Percentiles rank a stretch among this genome's conserved stretches.
These are phyloP conservation scores for Muscicapa adusta DNA, from an alignment of 2,113 vertebrate species.

Conservation along the genomic window DNA sequence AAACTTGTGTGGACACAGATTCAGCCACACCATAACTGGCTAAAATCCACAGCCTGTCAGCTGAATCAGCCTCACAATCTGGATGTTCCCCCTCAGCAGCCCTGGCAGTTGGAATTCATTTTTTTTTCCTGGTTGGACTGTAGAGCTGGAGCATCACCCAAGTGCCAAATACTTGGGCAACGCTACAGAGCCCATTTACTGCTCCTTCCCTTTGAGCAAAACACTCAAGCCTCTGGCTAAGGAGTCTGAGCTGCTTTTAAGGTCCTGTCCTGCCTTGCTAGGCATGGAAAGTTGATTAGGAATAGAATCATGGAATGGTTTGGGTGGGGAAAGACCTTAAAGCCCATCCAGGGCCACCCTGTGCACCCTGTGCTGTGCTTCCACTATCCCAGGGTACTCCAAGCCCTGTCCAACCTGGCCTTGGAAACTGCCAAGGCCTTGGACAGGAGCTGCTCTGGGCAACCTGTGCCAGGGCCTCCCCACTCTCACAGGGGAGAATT, in stretches of 20 bases:
- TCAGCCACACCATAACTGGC: not conserved
- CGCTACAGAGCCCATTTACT: not conserved
- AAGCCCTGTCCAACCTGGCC: rapidly evolving
- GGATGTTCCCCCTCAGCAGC: not conserved
- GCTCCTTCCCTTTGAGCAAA: not conserved
- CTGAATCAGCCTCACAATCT: not conserved
- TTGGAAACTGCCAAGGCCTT: not conserved
- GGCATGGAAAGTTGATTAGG: not conserved
- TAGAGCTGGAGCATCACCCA: rapidly evolving
- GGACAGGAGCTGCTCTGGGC: not conserved
- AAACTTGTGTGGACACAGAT: not conserved
- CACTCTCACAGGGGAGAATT: not conserved
- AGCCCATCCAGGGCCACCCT: not conserved
- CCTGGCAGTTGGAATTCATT: not conserved
- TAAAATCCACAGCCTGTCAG: not conserved
- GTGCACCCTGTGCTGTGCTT: too few species aligned
- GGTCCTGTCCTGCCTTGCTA: not conserved
- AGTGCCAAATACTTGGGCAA: not conserved
- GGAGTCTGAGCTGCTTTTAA: not conserved
- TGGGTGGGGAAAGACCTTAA: not conserved
- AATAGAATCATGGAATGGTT: not conserved
- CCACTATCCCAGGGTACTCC: rapidly evolving
- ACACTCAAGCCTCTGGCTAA: not conserved
- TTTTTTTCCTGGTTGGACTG: not conserved
- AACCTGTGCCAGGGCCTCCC: not conserved